A percentile compares a stretch with the other conserved stretches of the same genome.
Evolutionary conservation across 2,113 vertebrate genomes (phyloP).

Genomic region (Chauna torquata): DNA sequence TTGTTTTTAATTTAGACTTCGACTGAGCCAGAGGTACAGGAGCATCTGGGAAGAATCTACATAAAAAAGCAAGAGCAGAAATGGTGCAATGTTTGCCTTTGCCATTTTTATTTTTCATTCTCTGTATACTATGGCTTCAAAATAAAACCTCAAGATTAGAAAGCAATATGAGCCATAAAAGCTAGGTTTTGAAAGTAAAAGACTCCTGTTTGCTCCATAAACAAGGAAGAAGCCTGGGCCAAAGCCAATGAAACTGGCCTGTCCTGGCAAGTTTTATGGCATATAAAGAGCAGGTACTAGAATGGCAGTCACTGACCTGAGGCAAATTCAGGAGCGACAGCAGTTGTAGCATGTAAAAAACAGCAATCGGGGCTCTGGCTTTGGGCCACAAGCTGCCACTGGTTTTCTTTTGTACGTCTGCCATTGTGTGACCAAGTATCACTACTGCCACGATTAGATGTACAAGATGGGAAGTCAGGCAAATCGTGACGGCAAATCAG

Average conservation of each 20-base stretch:
- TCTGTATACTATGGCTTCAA: background rate
- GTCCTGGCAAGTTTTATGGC: background rate
- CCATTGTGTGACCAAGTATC: background rate
- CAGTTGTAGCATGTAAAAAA: background rate
- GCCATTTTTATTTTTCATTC: background rate
- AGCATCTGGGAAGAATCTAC: background rate
- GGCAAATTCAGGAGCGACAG: background rate
- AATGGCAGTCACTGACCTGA: background rate
- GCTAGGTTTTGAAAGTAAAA: background rate
- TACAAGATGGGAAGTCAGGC: background rate
- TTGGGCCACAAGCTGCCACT: background rate
- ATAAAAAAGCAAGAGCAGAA: background rate
- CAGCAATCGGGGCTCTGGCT: background rate
- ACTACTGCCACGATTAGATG: background rate
- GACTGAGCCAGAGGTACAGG: background rate
- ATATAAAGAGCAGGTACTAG: background rate
- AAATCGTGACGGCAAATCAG: background rate
- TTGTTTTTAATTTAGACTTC: background rate
- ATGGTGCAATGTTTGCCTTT: background rate
- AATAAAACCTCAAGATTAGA: background rate
- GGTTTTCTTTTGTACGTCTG: background rate
- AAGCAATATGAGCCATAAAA: background rate
- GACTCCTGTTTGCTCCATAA: background rate
- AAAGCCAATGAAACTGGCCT: background rate
- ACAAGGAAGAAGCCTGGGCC: background rate